Base-by-base conservation (phyloP, 2,797 vertebrate species). In the Rhinella marina region DNA sequence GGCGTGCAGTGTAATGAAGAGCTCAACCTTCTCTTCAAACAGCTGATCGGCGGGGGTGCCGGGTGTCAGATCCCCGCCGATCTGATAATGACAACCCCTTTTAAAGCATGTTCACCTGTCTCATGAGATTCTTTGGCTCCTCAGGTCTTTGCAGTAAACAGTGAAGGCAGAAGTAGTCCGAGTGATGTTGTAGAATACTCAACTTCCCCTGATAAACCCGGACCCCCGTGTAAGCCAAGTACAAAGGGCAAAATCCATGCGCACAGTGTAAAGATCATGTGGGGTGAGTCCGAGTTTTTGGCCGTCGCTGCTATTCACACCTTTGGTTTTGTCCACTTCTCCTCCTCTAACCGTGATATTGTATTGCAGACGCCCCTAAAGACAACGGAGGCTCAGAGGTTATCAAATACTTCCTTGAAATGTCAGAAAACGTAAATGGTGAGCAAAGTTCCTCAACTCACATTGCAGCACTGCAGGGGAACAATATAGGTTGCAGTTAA, bases 331-430 rank as follows among this genome's bases (percentile, higher is more conserved):
- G 10, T 85, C 16, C 32, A 68, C 21, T 57, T 61, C 10, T 32
- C 19, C 25, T 50, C 16, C 4, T 59, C n/a, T 79, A 73, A 80
- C 23, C 3, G 9, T 57, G 21, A 9, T 29, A 27, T 68, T 89
- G 90, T 77, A 59, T 93, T 93, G 72, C 90, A 96, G 95, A 96
- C 16, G 92, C 93, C 32, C 96, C 96, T 17, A 94, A 93, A 92
- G 95, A 96, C 86, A 94, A 93, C 0, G 96, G 95, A 86, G 95
- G 96, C 64, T 91, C 94, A 16, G 92, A 95, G 9, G 91, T 96
- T 86, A 91, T 92, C 57, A 94, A 93, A 59, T 96, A 96, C 88
- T 79, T 91, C 6, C 25, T 96, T 90, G 96, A 96, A 91, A 91
- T 95, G 89, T 93, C 89, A 0, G 93, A 94, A 85, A 86, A 92